Percentiles rank a stretch among this genome's conserved stretches.
phyloP scores from a whole-genome alignment of 2,888 invertebrate species.

The Onchidella celtica region DNA sequence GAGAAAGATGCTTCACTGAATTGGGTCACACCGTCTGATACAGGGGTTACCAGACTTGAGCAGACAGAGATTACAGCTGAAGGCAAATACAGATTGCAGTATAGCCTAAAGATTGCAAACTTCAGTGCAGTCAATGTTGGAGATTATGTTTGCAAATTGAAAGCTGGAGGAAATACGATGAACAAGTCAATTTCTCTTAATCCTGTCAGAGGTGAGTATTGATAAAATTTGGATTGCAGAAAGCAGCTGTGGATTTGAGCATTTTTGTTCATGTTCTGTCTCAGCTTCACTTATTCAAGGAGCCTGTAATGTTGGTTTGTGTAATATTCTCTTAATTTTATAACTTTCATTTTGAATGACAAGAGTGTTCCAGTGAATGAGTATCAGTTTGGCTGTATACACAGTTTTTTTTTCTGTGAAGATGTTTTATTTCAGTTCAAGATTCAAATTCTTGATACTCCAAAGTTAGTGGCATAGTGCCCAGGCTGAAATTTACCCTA shows the following conservation, averaged over 20 bases:
- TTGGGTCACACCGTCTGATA: neutral
- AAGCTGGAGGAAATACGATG: neutral
- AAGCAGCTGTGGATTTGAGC: neutral
- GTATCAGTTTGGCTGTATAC: too few species aligned
- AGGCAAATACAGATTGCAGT: neutral
- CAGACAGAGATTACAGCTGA: neutral
- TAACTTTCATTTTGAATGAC: too few species aligned
- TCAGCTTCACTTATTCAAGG: neutral
- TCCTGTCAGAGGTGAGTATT: slow-evolving; percentile 4
- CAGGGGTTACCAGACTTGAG: neutral
- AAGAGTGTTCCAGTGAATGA: too few species aligned
- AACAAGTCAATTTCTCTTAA: neutral
- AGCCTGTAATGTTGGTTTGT: neutral
- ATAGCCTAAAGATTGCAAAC: neutral
- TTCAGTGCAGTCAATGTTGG: slow-evolving; percentile 5
- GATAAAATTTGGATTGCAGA: too few species aligned
- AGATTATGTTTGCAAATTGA: neutral
- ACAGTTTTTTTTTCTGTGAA: too few species aligned
- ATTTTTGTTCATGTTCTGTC: too few species aligned
- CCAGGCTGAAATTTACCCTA: too few species aligned
- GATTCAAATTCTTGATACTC: too few species aligned
- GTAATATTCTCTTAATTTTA: neutral
- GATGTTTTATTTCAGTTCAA: too few species aligned
- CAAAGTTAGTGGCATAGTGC: too few species aligned
- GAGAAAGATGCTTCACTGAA: neutral